Evolutionary conservation across 1,140 invertebrate species (phyloP).

Genomic region (Wasmannia auropunctata): DNA sequence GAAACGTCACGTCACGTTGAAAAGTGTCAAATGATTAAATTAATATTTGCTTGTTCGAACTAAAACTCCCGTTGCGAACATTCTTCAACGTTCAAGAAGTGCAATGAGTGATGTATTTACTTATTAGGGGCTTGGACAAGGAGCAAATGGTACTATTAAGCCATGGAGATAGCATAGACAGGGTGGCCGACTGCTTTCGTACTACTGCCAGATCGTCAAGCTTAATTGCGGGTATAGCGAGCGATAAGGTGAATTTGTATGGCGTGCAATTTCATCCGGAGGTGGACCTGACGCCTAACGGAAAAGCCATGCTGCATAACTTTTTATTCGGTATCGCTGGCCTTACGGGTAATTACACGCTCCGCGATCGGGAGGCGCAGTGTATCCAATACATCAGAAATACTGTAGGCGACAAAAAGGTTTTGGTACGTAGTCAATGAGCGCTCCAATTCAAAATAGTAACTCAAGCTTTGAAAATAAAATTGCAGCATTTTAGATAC

Average conservation of each 20-base stretch:
- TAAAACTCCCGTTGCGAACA: not conserved
- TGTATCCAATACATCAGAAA: conserved; percentile 98
- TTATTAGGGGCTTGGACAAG: conserved; percentile 92
- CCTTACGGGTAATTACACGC: conserved; percentile 94
- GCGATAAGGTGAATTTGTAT: conserved; percentile 96
- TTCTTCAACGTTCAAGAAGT: not conserved
- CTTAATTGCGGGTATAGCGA: conserved; percentile 95
- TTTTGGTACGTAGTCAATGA: conserved; percentile 91
- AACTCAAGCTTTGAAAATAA: not conserved
- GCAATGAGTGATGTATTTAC: conserved; percentile 21
- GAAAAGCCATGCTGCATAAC: conserved; percentile 96
- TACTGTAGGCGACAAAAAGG: conserved; percentile 96
- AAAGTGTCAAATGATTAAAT: not conserved
- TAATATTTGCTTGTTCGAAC: not conserved
- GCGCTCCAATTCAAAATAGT: not conserved
- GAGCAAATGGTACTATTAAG: conserved; percentile 97
- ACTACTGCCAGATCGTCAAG: conserved; percentile 93
- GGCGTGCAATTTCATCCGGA: conserved; percentile 99
- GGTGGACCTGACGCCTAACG: conserved; percentile 97
- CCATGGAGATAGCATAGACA: conserved; percentile 98
- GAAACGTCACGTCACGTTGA: no score
- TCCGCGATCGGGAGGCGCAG: conserved; percentile 94
- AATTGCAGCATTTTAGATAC: not conserved
- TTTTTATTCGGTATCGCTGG: conserved; percentile 97
- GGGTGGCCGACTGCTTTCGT: conserved; percentile 94